These are phyloP conservation scores for Periphyllus acericola DNA, from an alignment of 2,888 invertebrate genomes.

Conservation along the genomic window DNA sequence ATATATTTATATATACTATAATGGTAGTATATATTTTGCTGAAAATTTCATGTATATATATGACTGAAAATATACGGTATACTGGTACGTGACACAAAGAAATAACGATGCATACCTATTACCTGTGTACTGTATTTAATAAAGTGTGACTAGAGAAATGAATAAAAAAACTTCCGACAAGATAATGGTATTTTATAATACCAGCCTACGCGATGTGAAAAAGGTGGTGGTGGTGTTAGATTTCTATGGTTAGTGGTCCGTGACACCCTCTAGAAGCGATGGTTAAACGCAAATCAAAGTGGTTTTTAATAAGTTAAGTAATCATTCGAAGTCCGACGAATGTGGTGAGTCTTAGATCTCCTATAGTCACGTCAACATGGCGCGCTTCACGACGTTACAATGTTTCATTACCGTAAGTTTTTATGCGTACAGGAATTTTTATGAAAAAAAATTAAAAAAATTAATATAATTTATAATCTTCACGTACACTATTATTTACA, in stretches of 20 bases:
- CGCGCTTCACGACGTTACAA: not conserved
- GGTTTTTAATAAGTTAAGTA: conserved; percentile 24
- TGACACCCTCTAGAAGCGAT: conserved; percentile 24
- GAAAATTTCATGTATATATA: not conserved
- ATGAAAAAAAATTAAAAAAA: not conserved
- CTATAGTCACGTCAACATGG: conserved; percentile 31
- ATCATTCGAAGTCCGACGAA: not conserved
- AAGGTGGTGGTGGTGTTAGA: conserved; percentile 22
- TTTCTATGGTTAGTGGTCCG: conserved; percentile 55
- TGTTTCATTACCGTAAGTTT: conserved; percentile 34
- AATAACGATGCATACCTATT: conserved; percentile 8
- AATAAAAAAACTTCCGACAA: not conserved
- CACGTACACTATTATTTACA: not conserved
- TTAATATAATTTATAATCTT: not conserved
- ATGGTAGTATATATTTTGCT: not conserved
- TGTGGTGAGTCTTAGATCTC: conserved; percentile 15
- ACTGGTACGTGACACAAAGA: not conserved
- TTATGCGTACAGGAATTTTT: not conserved
- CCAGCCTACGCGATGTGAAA: too few relatives aligned
- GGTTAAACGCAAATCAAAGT: conserved; percentile 36
- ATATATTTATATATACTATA: not conserved
- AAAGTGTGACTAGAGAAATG: conserved; percentile 57
- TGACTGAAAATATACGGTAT: not conserved
- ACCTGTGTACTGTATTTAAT: conserved; percentile 19
- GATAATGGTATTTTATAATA: not conserved